Evolutionary conservation across 2,888 invertebrate genomes (phyloP).

Genomic region (Creontiades dilutus): DNA sequence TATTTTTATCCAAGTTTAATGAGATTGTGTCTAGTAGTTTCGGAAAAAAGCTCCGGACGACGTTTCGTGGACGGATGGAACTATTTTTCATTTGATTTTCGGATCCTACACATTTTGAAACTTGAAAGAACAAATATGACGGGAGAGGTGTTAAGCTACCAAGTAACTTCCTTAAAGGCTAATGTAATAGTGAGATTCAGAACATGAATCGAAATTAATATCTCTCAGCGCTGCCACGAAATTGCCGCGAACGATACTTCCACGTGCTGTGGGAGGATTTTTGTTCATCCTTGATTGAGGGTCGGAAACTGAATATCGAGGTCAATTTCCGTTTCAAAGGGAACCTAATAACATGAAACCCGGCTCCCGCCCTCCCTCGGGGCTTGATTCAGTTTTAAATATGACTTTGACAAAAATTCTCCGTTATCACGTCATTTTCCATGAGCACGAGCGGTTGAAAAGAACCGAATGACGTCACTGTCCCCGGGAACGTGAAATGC

Average conservation of each 20-base stretch:
- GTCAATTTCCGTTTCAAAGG: conserved; percentile 32
- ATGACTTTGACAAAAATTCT: conserved; percentile 32
- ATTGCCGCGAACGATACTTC: neutral
- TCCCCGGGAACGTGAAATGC: neutral
- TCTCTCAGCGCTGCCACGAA: neutral
- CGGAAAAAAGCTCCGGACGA: no score
- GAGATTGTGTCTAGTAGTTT: no score
- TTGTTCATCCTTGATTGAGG: conserved; percentile 23
- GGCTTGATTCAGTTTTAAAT: conserved; percentile 35
- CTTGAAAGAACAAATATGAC: no score
- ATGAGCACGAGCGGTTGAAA: conserved; percentile 2
- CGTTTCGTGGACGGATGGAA: no score
- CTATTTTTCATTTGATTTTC: no score
- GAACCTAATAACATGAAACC: conserved; percentile 20
- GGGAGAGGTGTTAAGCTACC: no score
- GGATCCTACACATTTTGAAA: no score
- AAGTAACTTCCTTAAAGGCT: no score
- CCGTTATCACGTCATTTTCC: conserved; percentile 29
- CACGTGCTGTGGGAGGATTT: neutral
- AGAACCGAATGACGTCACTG: conserved; percentile 18
- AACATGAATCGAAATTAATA: neutral
- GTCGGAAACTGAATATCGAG: conserved; percentile 1
- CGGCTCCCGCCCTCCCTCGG: neutral
- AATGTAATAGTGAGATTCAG: no score
- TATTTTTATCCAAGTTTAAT: no score